Conservation (phyloP, 37 sponge, comb jelly and placozoan genomes). For the Geodia barretti region DNA sequence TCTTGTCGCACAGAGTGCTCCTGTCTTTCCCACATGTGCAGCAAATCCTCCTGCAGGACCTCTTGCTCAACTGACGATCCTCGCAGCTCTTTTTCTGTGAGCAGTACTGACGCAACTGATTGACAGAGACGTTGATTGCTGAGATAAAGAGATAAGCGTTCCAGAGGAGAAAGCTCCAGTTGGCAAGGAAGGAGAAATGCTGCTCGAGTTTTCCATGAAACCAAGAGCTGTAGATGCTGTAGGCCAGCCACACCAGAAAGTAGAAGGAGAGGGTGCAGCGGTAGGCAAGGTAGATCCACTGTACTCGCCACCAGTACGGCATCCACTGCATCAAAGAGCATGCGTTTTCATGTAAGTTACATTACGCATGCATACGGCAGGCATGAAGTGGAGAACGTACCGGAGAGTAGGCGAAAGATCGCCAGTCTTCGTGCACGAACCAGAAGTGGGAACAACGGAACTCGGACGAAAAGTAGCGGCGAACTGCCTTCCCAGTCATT, state of each 20-base stretch:
- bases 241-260: conserved; percentile 40
- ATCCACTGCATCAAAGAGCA: conserved; percentile 56
- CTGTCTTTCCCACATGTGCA: no score
- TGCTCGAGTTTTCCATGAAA: neutral
- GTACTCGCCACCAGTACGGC: conserved; percentile 24
- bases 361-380: no score
- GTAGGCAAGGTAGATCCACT: conserved; percentile 38
- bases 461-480: neutral
- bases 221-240: neutral
- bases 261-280: conserved; percentile 40
- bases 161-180: conserved; percentile 44
- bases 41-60: no score
- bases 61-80: no score
- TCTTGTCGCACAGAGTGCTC: conserved; percentile 16
- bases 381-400: conserved; percentile 22
- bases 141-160: conserved; percentile 29
- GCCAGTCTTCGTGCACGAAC: conserved; percentile 26
- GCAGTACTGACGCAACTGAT: neutral
- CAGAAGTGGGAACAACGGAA: conserved; percentile 28
- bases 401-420: conserved; percentile 28
- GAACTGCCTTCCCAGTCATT: no score
- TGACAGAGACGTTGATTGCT: conserved; percentile 7
- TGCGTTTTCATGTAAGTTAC: no score
- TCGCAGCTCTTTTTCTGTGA: no score
- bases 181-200: conserved; percentile 15